Conservation (phyloP, 1,140 invertebrate genomes). For the Papilio polytes region DNA sequence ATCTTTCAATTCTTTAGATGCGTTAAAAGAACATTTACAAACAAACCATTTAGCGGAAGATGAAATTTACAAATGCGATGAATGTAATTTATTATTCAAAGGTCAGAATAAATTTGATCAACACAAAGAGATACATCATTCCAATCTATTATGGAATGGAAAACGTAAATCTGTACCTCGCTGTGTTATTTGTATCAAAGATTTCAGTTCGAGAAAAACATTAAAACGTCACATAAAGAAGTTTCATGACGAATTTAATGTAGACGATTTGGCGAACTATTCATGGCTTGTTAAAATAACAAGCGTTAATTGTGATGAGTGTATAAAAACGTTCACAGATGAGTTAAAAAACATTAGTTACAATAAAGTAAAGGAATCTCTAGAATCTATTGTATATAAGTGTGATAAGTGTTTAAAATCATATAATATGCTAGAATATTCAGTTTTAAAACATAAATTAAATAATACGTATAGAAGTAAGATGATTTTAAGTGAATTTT, state of each 20-base stretch:
- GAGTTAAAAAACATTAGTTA: constrained; percentile 54
- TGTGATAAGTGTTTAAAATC: constrained; percentile 59
- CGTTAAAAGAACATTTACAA: constrained; percentile 58
- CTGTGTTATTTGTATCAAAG: constrained; percentile 70
- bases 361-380: constrained; percentile 53
- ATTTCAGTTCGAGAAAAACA: constrained; percentile 72
- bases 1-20: constrained; percentile 58
- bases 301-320: constrained; percentile 63
- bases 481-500: constrained; percentile 67
- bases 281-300: constrained; percentile 52
- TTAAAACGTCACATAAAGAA: constrained; percentile 70
- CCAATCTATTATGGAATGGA: constrained; percentile 36
- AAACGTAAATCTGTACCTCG: constrained; percentile 54
- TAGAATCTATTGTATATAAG: constrained; percentile 60
- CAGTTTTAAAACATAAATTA: constrained; percentile 63
- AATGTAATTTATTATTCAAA: constrained; percentile 66
- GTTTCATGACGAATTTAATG: constrained; percentile 66
- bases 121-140: constrained; percentile 56
- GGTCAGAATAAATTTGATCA: constrained; percentile 63
- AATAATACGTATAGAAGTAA: constrained; percentile 51
- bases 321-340: constrained; percentile 63
- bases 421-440: constrained; percentile 61
- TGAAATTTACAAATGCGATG: constrained; percentile 69
- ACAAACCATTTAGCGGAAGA: constrained; percentile 66
- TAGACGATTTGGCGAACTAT: constrained; percentile 62